These are phyloP conservation scores for Antennarius maculatus DNA, from an alignment of 2,797 vertebrate species.

Conservation along the genomic window DNA sequence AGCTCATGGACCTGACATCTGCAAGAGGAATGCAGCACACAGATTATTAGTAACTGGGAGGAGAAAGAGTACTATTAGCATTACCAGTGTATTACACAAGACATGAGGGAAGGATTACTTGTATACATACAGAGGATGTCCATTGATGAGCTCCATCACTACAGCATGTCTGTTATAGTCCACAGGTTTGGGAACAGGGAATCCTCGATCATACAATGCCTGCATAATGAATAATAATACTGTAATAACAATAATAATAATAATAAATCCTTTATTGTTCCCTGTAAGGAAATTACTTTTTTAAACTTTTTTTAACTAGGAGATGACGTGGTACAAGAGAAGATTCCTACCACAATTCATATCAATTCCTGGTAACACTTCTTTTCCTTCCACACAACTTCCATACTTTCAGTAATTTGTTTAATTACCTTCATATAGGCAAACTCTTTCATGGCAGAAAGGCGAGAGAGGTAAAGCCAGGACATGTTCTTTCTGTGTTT, in stretches of 20 bases:
- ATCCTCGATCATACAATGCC: constrained; percentile 90
- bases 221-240: constrained; percentile 46
- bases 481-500: constrained; percentile 93
- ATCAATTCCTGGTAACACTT: neutral
- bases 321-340: neutral
- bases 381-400: neutral
- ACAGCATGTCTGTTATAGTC: constrained; percentile 97
- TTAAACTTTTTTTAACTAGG: neutral
- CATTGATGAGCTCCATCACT: constrained; percentile 96
- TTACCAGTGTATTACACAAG: neutral
- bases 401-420: neutral
- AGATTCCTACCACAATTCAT: neutral
- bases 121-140: constrained; percentile 93
- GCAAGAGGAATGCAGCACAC: constrained; percentile 17
- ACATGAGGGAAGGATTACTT: neutral
- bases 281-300: too few relatives aligned
- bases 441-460: constrained; percentile 97
- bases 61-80: neutral
- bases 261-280: too few relatives aligned
- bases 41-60: neutral
- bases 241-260: too few relatives aligned
- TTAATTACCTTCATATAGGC: constrained; percentile 95
- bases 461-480: constrained; percentile 96
- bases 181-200: constrained; percentile 95
- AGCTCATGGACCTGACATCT: constrained; percentile 90